Percentiles rank a stretch among this genome's conserved stretches.
Conservation (phyloP, 2,888 invertebrate species). For the Nomada lathburiana region DNA sequence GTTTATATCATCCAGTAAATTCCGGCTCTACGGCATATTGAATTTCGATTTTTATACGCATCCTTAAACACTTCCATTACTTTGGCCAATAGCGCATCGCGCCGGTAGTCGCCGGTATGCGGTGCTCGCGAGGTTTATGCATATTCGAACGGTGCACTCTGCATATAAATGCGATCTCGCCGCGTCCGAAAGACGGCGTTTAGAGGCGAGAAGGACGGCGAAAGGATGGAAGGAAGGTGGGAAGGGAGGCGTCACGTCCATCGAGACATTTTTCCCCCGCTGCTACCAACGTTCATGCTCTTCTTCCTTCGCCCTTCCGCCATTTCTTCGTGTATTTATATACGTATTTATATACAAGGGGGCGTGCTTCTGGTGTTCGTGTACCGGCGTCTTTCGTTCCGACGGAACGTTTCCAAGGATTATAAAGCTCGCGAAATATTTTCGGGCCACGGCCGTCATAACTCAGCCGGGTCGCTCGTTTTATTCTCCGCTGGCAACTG, state of each 20-base stretch:
- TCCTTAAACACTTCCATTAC: constrained; percentile 68
- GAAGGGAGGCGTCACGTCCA: constrained; percentile 61
- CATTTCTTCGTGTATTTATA: constrained; percentile 17
- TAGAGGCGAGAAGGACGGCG: constrained; percentile 36
- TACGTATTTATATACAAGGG: constrained; percentile 45
- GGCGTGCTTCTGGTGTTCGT: constrained; percentile 61
- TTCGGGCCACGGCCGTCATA: constrained; percentile 78
- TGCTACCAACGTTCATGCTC: constrained; percentile 15
- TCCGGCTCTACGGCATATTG: constrained; percentile 61
- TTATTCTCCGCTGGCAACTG: constrained; percentile 35
- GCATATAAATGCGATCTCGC: constrained; percentile 71
- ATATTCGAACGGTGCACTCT: constrained; percentile 73
- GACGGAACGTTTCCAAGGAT: constrained; percentile 72
- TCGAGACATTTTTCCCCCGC: constrained; percentile 68
- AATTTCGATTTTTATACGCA: constrained; percentile 70
- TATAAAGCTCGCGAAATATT: constrained; percentile 80
- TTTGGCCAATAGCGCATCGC: constrained; percentile 68
- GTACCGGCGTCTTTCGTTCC: constrained; percentile 59
- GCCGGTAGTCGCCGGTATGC: constrained; percentile 64
- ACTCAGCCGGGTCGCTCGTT: constrained; percentile 73
- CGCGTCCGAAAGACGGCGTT: constrained; percentile 66
- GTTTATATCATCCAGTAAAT: constrained; percentile 59
- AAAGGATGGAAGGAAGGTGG: neutral
- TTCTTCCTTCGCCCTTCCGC: neutral
- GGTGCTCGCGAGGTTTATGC: constrained; percentile 70